Evolutionary conservation across 2,888 invertebrate genomes (phyloP).

Genomic region (Hyposoter didymator): DNA sequence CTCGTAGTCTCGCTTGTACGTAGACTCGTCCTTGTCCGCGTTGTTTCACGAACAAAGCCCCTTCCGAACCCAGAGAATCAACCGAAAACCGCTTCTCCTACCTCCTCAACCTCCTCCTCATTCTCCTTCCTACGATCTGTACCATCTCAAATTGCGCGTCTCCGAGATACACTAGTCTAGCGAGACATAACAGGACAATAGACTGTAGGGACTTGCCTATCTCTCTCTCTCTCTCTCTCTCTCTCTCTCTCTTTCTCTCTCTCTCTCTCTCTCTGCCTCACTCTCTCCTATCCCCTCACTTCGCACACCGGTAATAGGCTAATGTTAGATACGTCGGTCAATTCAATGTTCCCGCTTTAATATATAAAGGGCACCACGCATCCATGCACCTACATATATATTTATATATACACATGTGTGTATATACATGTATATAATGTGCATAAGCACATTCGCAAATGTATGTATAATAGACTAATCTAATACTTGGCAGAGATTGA

Average conservation of each 20-base stretch:
- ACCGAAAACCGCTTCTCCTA: constrained; percentile 34
- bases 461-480: constrained; percentile 25
- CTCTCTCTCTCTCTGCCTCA: neutral
- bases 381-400: neutral
- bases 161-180: constrained; percentile 63
- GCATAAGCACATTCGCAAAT: neutral
- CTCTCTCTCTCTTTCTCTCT: constrained; percentile 11
- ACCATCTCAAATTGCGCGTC: constrained; percentile 70
- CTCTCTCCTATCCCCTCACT: neutral
- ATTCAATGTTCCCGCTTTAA: constrained; percentile 48
- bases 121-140: constrained; percentile 18
- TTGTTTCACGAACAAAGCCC: constrained; percentile 64
- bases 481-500: constrained; percentile 51
- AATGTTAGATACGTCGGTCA: constrained; percentile 68
- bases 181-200: constrained; percentile 66
- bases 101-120: neutral
- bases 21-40: constrained; percentile 44
- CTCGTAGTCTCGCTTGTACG: constrained; percentile 15
- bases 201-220: constrained; percentile 14
- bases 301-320: constrained; percentile 68
- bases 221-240: neutral
- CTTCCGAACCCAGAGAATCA: constrained; percentile 56
- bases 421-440: neutral
- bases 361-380: neutral
- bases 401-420: neutral